phyloP scores from a whole-genome alignment of 2,113 vertebrate species.

The Muntiacus reevesi region DNA sequence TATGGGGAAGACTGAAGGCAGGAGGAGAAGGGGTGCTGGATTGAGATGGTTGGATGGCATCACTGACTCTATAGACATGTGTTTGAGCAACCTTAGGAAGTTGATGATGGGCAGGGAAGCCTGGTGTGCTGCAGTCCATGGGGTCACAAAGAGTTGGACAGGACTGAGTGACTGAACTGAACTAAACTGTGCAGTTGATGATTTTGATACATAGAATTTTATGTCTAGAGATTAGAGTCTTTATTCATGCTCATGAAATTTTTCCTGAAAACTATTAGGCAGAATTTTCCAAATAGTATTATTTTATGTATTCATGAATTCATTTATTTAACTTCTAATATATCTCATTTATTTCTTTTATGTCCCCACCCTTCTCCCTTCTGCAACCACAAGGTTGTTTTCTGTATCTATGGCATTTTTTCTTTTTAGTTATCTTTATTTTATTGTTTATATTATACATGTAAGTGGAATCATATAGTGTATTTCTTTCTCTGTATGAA shows the following conservation, averaged over 20 bases:
- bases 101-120: neutral
- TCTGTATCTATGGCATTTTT: neutral
- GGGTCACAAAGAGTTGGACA: neutral
- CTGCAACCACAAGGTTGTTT: neutral
- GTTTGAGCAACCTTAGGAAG: neutral
- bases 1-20: neutral
- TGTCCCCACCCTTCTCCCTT: neutral
- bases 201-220: neutral
- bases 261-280: neutral
- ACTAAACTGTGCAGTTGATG: neutral
- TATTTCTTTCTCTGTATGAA: neutral
- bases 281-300: neutral
- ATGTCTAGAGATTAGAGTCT: neutral
- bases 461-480: neutral
- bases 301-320: neutral
- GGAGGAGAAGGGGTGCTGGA: neutral
- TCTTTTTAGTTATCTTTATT: neutral
- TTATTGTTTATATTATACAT: neutral
- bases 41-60: neutral
- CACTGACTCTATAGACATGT: neutral
- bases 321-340: neutral
- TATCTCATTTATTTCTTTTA: neutral
- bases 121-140: neutral
- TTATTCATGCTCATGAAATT: neutral
- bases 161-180: neutral